Evolutionary conservation across 2,888 invertebrate species (phyloP).

Genomic region (Synanthedon myopaeformis): DNA sequence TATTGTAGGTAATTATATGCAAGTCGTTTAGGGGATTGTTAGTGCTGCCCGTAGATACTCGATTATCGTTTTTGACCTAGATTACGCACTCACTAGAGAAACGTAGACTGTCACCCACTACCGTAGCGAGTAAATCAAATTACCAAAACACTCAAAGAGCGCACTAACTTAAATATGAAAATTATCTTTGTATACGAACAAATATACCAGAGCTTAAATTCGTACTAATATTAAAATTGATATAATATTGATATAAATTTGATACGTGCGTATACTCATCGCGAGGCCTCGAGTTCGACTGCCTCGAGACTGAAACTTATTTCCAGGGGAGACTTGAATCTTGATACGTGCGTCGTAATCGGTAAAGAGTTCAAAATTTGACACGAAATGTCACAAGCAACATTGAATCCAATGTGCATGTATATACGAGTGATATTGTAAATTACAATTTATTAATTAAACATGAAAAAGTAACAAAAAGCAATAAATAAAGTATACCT

Average conservation of each 20-base stretch:
- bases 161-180: conserved; percentile 38
- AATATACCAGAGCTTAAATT: conserved; percentile 64
- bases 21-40: conserved; percentile 56
- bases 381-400: conserved; percentile 43
- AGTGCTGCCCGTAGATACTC: conserved; percentile 56
- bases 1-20: conserved; percentile 66
- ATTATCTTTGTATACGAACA: conserved; percentile 67
- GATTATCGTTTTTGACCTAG: conserved; percentile 30
- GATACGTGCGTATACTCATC: conserved; percentile 3
- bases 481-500: conserved; percentile 71
- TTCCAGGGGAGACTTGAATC: conserved; percentile 33
- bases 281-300: conserved; percentile 20
- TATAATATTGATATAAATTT: conserved; percentile 20
- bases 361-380: conserved; percentile 13
- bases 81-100: conserved; percentile 53
- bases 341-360: conserved; percentile 12
- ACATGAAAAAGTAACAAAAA: conserved; percentile 51
- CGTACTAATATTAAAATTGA: conserved; percentile 37
- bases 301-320: conserved; percentile 50
- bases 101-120: conserved; percentile 36
- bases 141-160: conserved; percentile 26
- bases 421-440: conserved; percentile 61
- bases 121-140: conserved; percentile 37
- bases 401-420: conserved; percentile 36
- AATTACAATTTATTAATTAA: conserved; percentile 47